Percentiles rank a stretch among this genome's conserved stretches.
Conservation (phyloP, 2,797 vertebrate genomes). For the Myotis vivesi region DNA sequence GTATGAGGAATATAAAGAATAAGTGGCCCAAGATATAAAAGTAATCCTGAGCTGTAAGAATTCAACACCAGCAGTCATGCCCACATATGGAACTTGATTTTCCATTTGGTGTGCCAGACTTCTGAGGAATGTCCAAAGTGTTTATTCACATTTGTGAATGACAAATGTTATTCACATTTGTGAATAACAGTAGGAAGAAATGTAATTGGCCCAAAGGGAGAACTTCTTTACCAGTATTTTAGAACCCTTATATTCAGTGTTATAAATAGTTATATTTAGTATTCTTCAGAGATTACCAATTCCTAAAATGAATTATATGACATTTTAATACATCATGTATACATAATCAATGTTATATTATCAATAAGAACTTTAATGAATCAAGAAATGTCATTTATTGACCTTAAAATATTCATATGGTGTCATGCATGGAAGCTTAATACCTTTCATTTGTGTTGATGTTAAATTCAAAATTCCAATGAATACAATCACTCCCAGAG, state of each 20-base stretch:
- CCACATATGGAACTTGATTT: not conserved
- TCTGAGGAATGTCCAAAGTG: constrained; percentile 6
- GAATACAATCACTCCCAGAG: not conserved
- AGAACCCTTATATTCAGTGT: not conserved
- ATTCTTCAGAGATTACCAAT: not conserved
- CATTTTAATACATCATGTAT: not conserved
- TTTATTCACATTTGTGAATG: constrained; percentile 45
- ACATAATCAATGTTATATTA: not conserved
- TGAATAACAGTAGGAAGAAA: constrained; percentile 35
- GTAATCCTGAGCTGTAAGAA: not conserved
- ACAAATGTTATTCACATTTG: not conserved
- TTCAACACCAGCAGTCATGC: not conserved
- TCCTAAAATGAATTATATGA: not conserved
- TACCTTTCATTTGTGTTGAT: not conserved
- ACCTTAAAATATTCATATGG: not conserved
- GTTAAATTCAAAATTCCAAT: not conserved
- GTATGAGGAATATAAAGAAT: not conserved
- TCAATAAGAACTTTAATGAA: not conserved
- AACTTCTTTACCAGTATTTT: not conserved
- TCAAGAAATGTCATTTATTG: not conserved
- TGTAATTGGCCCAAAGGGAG: not conserved
- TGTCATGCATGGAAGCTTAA: not conserved
- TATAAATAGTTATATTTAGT: not conserved
- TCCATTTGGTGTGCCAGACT: not conserved
- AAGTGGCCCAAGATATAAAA: not conserved